phyloP scores from a whole-genome alignment of 2,113 vertebrate genomes.

The Pipra filicauda region DNA sequence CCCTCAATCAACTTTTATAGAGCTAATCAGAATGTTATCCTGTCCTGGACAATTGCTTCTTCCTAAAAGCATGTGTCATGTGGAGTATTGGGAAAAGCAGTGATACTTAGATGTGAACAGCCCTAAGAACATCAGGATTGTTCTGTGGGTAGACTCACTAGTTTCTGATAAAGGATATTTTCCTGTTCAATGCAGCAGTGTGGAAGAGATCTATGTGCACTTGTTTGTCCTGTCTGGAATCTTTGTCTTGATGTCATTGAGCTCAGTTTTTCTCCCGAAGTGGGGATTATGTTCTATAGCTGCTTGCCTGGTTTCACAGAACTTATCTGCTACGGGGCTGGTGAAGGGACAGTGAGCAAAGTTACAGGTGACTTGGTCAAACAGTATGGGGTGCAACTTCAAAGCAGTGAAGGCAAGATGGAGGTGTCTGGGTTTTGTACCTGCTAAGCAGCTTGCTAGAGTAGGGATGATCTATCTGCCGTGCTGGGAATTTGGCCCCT shows the following conservation, averaged over 20 bases:
- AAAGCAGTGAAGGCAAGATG: not conserved
- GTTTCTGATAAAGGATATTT: not conserved
- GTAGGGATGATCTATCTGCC: rapidly evolving
- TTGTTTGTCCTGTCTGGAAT: not conserved
- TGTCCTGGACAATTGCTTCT: not conserved
- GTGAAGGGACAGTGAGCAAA: not conserved
- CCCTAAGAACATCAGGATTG: not conserved
- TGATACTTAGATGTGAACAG: not conserved
- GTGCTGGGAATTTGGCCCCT: not conserved
- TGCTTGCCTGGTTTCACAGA: not conserved
- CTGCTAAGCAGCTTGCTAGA: not conserved
- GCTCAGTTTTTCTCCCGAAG: not conserved
- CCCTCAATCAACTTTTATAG: not conserved
- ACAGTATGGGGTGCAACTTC: not conserved
- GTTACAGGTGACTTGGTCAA: not conserved
- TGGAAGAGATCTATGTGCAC: not conserved
- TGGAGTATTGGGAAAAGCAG: not conserved
- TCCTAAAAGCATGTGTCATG: not conserved
- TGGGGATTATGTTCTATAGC: not conserved
- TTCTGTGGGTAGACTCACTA: not conserved
- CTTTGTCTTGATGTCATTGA: not conserved
- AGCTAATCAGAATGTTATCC: not conserved
- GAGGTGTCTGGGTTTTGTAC: not conserved
- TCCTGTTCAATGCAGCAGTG: not conserved
- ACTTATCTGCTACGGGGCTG: not conserved